phyloP scores from a whole-genome alignment of 2,888 invertebrate species.

The Lydus trimaculatus region DNA sequence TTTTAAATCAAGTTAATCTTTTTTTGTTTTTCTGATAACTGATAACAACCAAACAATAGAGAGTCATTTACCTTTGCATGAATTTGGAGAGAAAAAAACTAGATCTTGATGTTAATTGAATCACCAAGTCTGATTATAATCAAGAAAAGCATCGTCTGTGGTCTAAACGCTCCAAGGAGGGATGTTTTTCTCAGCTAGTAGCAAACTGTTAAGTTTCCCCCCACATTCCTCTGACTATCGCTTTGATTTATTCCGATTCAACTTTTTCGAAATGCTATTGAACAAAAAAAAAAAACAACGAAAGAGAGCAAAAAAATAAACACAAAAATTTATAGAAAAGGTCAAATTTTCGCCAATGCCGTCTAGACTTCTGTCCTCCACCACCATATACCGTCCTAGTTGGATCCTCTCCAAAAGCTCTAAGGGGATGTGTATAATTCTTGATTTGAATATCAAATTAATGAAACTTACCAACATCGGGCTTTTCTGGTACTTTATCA shows the following conservation, averaged over 20 bases:
- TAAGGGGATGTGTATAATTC: not conserved
- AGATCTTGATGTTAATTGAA: not conserved
- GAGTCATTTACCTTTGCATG: not conserved
- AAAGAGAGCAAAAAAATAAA: no score
- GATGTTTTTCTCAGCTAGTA: not conserved
- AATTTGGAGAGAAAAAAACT: not conserved
- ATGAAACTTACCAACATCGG: constrained; percentile 63
- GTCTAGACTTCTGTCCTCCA: not conserved
- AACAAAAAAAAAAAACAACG: no score
- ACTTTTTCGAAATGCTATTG: no score
- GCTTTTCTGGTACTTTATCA: constrained; percentile 63
- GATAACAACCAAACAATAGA: not conserved
- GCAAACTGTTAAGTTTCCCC: not conserved
- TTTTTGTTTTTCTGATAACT: no score
- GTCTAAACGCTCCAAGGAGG: not conserved
- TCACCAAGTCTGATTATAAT: not conserved
- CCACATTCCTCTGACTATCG: not conserved
- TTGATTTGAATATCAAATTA: no score
- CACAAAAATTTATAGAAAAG: no score
- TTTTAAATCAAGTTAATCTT: not conserved
- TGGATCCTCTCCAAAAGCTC: not conserved
- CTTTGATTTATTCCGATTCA: no score
- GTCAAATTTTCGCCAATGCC: not conserved
- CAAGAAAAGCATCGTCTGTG: not conserved
- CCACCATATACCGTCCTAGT: not conserved